Evolutionary conservation across 2,797 vertebrate genomes (phyloP).

Genomic region (Brotogeris chrysoptera): DNA sequence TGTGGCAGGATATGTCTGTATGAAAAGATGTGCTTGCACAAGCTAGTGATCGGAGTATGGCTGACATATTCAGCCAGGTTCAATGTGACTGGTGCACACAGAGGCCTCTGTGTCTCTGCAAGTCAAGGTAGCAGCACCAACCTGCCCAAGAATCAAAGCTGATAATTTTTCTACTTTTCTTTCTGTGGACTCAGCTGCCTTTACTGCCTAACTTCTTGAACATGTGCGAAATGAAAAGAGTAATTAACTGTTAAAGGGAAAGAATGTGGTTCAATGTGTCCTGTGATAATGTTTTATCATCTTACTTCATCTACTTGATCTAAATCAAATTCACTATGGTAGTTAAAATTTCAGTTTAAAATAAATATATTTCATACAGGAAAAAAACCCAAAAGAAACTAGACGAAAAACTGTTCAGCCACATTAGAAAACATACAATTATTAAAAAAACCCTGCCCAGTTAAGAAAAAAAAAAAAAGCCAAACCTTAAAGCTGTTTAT

Average conservation of each 20-base stretch:
- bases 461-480: neutral
- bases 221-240: neutral
- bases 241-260: neutral
- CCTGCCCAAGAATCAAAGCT: neutral
- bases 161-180: neutral
- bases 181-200: neutral
- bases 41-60: neutral
- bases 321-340: neutral
- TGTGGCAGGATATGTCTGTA: neutral
- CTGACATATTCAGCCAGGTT: neutral
- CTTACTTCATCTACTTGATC: neutral
- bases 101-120: neutral
- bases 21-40: neutral
- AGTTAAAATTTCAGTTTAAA: neutral
- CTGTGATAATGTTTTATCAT: neutral
- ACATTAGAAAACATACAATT: neutral
- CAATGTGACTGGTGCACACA: neutral
- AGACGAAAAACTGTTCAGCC: neutral
- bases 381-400: neutral
- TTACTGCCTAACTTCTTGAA: neutral
- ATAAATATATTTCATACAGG: neutral
- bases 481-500: neutral
- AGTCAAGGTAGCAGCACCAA: neutral
- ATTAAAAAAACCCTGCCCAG: neutral
- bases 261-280: neutral